phyloP scores from a whole-genome alignment of 2,888 invertebrate genomes.

The Sceliomorpha sp. region DNA sequence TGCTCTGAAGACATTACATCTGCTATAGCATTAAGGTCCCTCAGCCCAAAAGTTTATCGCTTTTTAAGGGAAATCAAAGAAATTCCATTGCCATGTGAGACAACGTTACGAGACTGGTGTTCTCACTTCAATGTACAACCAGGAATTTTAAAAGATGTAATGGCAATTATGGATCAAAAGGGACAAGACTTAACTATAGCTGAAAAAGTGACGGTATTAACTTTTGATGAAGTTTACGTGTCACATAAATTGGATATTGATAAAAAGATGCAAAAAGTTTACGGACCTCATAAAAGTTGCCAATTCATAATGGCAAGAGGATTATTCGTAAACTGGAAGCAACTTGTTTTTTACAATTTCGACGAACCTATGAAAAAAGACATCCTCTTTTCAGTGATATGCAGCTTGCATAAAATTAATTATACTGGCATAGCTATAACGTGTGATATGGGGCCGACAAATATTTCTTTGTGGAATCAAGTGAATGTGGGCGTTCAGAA shows the following conservation, averaged over 20 bases:
- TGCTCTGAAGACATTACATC: too few species aligned
- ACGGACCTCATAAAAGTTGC: constrained; percentile 28
- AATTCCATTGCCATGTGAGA: constrained; percentile 19
- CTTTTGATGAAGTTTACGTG: constrained; percentile 38
- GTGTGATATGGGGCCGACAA: constrained; percentile 25
- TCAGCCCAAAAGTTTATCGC: too few species aligned
- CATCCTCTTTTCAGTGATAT: constrained; percentile 25
- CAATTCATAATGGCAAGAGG: constrained; percentile 29
- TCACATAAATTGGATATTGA: constrained; percentile 18
- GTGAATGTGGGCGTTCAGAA: too few species aligned
- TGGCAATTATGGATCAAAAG: constrained; percentile 16
- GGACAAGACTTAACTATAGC: constrained; percentile 5
- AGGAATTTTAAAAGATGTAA: constrained; percentile 16
- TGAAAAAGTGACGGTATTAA: constrained; percentile 19
- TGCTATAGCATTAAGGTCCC: too few species aligned
- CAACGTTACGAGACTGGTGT: constrained; percentile 23
- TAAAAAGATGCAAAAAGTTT: constrained; percentile 21
- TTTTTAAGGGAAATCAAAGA: too few species aligned
- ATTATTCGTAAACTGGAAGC: constrained; percentile 36
- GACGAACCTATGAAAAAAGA: constrained; percentile 35
- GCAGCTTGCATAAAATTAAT: constrained; percentile 19
- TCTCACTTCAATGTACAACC: constrained; percentile 5
- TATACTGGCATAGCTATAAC: constrained; percentile 34
- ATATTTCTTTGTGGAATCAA: too few species aligned
- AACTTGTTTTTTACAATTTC: constrained; percentile 43